A percentile compares a stretch with the other conserved stretches of the same genome.
Evolutionary conservation across 2,888 invertebrate genomes (phyloP).

Genomic region (Leistus spinibarbis): DNA sequence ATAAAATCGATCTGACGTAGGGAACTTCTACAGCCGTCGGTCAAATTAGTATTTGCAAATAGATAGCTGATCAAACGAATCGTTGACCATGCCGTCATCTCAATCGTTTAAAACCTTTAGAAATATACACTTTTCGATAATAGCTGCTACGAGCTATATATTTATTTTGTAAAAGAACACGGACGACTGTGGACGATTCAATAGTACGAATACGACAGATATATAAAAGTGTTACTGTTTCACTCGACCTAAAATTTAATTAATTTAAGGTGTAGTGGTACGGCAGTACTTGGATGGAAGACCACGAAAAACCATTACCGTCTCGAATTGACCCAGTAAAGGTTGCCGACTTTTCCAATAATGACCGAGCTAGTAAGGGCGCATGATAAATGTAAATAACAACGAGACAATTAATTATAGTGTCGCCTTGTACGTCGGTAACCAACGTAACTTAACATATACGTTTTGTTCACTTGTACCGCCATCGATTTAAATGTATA

Average conservation of each 20-base stretch:
- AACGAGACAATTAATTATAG: slow-evolving; percentile 30
- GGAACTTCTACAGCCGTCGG: not conserved
- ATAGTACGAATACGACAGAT: not conserved
- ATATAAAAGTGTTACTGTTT: not conserved
- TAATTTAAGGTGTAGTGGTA: slow-evolving; percentile 30
- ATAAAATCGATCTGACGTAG: not conserved
- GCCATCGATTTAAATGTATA: not conserved
- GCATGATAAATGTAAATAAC: slow-evolving; percentile 36
- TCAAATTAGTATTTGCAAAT: slow-evolving; percentile 1
- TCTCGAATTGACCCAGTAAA: slow-evolving; percentile 34
- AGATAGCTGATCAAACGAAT: not conserved
- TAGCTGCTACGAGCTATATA: not conserved
- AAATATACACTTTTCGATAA: not conserved
- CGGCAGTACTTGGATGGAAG: slow-evolving; percentile 14
- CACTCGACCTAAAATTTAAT: slow-evolving; percentile 24
- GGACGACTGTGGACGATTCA: not conserved
- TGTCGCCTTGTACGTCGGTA: not conserved
- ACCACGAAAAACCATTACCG: slow-evolving; percentile 36
- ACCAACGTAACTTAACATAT: not conserved
- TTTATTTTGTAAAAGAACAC: not conserved
- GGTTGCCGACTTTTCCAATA: slow-evolving; percentile 35
- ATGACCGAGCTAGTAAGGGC: slow-evolving; percentile 7
- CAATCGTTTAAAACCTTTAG: not conserved
- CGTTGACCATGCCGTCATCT: not conserved
- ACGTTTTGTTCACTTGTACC: not conserved